These are phyloP conservation scores for Halictus rubicundus DNA, from an alignment of 1,140 invertebrate species.

Conservation along the genomic window DNA sequence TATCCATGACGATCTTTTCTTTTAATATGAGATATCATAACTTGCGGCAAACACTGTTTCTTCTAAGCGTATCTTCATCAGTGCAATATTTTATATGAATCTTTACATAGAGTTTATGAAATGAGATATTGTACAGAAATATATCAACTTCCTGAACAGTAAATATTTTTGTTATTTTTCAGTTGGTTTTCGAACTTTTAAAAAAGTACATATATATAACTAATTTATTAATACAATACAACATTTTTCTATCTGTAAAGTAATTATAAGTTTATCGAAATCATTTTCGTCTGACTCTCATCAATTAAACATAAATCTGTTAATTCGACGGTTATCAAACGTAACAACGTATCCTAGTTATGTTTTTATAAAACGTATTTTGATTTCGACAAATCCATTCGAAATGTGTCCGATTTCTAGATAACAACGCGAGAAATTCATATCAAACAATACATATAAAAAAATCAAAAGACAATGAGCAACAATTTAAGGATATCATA, in stretches of 20 bases:
- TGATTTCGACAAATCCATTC: not conserved
- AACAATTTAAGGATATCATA: conserved; percentile 9
- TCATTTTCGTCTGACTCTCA: conserved; percentile 21
- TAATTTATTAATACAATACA: not conserved
- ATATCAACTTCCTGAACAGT: conserved; percentile 24
- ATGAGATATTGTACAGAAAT: conserved; percentile 35
- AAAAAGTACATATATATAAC: too few species aligned
- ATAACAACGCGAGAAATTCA: not conserved
- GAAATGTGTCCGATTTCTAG: not conserved
- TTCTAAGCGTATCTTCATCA: conserved; percentile 38
- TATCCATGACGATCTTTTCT: conserved; percentile 60
- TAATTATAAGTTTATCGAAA: too few species aligned
- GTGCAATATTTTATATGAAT: conserved; percentile 64
- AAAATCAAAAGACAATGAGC: not conserved
- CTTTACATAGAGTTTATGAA: conserved; percentile 40
- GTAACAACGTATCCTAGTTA: not conserved
- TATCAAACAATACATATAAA: not conserved
- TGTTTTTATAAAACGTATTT: not conserved
- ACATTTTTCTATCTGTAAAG: not conserved
- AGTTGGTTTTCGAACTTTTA: conserved; percentile 22
- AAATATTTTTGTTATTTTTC: conserved; percentile 36
- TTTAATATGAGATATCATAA: conserved; percentile 24
- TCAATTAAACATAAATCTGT: conserved; percentile 23
- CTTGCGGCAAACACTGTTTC: conserved; percentile 7
- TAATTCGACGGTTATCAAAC: not conserved